Evolutionary conservation across 1,140 invertebrate genomes (phyloP), one percentile per base, ranked within the genome.

Genomic region (Oncopeltus fasciatus): DNA sequence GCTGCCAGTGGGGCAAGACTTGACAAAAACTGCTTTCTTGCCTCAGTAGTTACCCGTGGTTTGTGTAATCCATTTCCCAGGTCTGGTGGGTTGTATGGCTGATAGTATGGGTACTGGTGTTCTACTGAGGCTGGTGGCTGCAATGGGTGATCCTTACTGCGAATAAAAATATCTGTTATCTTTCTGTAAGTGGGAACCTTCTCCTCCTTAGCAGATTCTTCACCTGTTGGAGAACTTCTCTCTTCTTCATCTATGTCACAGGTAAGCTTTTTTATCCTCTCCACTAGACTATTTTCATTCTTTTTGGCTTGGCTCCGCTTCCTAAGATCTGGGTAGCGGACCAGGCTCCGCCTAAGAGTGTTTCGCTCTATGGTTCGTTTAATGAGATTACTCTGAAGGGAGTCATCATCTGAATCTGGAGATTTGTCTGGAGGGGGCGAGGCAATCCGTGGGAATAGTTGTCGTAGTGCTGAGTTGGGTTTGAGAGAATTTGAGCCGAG

Each of bases 251-350:
- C 85, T 49, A 89, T 83, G 64, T 88, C 84, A 69, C 87, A 90
- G 0, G 87, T 91, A 18, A 90, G 72, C 66, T 87, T 82, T 46
- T 85, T 81, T 61, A 90, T 90, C 51, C 86, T 77, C 66, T 91
- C 88, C 26, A 87, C 84, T 16, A 91, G 70, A 0, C 86, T 87
- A 61, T 80, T 80, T 65, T 81, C 78, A 53, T 76, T 78, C 69
- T 79, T 80, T 57, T 72, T 69, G 18, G 68, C 71, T 65, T 78
- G 78, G 70, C 77, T 76, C 8, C 71, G 70, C 1, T 70, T 65
- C 24, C 66, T 62, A 28, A 64, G 59, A 68, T 14, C 73, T 70
- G 73, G 68, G 56, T 81, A 80, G 72, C 86, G 80, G 67, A 89
- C 82, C 61, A 87, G 70, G 12, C 82, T 86, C 21, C 85, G 74